These are phyloP conservation scores for Nesidiocoris tenuis DNA, from an alignment of 2,888 invertebrate species.

Conservation along the genomic window DNA sequence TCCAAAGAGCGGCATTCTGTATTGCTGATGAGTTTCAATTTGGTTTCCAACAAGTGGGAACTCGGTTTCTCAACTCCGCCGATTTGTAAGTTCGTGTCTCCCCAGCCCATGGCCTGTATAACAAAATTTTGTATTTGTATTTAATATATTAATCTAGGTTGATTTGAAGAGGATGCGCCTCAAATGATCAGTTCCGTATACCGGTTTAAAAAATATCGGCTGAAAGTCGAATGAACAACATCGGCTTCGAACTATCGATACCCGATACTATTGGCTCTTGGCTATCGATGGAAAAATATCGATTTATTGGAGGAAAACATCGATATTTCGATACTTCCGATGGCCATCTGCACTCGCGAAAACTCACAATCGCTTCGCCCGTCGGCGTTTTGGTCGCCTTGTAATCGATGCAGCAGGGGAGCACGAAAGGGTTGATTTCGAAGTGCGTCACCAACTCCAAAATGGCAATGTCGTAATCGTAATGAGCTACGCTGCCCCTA, in stretches of 20 bases:
- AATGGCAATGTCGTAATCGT: constrained; percentile 28
- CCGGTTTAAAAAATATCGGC: no score
- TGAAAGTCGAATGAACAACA: no score
- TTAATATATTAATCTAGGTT: no score
- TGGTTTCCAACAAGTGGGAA: not conserved
- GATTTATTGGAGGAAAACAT: no score
- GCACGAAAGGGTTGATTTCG: constrained; percentile 18
- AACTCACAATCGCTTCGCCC: constrained; percentile 4
- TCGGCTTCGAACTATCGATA: no score
- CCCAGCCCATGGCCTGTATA: constrained; percentile 36
- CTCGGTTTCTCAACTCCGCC: constrained; percentile 10
- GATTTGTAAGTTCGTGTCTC: not conserved
- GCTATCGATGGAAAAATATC: no score
- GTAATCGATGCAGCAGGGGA: constrained; percentile 23
- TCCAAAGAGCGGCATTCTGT: constrained; percentile 10
- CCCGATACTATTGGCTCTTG: no score
- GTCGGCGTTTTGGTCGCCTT: not conserved
- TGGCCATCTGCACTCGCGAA: no score
- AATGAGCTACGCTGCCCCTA: constrained; percentile 1
- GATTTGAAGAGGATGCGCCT: no score
- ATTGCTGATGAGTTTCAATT: constrained; percentile 9
- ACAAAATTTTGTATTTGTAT: no score
- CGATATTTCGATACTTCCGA: no score
- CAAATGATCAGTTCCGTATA: no score
- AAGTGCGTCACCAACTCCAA: constrained; percentile 23